phyloP scores from a whole-genome alignment of 1,140 invertebrate species.

The Phymorhynchus buccinoides region DNA sequence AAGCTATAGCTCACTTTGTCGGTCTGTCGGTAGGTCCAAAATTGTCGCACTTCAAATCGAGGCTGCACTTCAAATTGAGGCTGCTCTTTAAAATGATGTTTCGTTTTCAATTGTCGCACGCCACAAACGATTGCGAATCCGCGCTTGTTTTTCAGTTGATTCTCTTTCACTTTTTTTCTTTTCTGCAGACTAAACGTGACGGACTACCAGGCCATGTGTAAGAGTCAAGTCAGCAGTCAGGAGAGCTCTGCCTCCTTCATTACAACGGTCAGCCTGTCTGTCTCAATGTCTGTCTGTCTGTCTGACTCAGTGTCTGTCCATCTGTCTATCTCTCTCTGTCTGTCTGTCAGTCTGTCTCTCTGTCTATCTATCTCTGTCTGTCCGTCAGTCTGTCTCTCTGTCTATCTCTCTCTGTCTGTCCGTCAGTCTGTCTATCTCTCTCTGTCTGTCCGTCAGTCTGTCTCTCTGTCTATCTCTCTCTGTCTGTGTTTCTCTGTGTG shows the following conservation, averaged over 20 bases:
- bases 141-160: too few species aligned
- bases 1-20: too few species aligned
- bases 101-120: too few species aligned
- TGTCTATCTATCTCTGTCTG: background rate
- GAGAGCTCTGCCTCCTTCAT: conserved; percentile 49
- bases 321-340: background rate
- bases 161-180: too few species aligned
- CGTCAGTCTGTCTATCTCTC: background rate
- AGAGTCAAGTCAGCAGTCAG: conserved; percentile 32
- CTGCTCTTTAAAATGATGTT: too few species aligned
- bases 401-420: background rate
- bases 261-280: conserved; percentile 49
- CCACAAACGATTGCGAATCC: too few species aligned
- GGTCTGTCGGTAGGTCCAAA: too few species aligned
- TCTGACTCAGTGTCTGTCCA: background rate
- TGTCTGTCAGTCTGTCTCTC: background rate
- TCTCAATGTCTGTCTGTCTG: background rate
- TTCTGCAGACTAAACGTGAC: conserved; percentile 52
- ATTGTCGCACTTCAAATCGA: too few species aligned
- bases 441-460: too few species aligned
- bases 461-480: background rate
- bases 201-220: conserved; percentile 54
- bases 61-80: too few species aligned
- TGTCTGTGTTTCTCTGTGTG: background rate
- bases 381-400: background rate